Base-by-base conservation (phyloP, 2,797 vertebrate species). In the Gobionotothen gibberifrons region DNA sequence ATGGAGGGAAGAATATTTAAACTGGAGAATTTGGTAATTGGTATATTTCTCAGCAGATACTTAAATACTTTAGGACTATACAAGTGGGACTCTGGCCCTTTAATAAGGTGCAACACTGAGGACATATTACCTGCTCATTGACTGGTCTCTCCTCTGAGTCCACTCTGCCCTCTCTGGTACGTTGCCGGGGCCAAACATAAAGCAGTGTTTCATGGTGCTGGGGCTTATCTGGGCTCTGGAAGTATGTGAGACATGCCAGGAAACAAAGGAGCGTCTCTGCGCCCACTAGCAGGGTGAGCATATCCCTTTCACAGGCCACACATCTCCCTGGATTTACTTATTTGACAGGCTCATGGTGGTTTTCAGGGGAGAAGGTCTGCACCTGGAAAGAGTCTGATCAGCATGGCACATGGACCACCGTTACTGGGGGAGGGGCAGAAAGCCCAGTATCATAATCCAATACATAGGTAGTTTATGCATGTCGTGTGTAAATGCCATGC, bases 211-310 rank as follows among this genome's bases (percentile, higher is more conserved):
- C 95, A 97, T 96, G 92, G 93, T 85, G 85, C 90, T 92, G 87
- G 78, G 91, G 94, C 96, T 97, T 97, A 98, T 97, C 96, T 93
- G 95, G 93, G 93, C 95, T 94, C 95, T 92, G 94, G 96, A 97
- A 97, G 95, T 97, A 97, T 97, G 96, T 96, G 96, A 97, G 96
- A 96, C 97, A 97, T 94, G 95, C 95, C 91, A 86, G 94, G 84
- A 96, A 96, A 98, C 97, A 98, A 97, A 96, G 95, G 93, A 90
- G 93, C 92, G 93, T 96, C 96, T 98, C 96, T 97, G 93, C 89
- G 90, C 90, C 93, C 84, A 83, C 12, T 89, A 94, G 93, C 91
- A 87, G 93, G 93, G 95, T 95, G 94, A 95, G 94, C 94, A 94
- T 95, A 97, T 97, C 96, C 95, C 95, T 97, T 98, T 97, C 96